These are phyloP conservation scores for Eupithecia dodoneata DNA, from an alignment of 2,888 invertebrate genomes.

Conservation along the genomic window DNA sequence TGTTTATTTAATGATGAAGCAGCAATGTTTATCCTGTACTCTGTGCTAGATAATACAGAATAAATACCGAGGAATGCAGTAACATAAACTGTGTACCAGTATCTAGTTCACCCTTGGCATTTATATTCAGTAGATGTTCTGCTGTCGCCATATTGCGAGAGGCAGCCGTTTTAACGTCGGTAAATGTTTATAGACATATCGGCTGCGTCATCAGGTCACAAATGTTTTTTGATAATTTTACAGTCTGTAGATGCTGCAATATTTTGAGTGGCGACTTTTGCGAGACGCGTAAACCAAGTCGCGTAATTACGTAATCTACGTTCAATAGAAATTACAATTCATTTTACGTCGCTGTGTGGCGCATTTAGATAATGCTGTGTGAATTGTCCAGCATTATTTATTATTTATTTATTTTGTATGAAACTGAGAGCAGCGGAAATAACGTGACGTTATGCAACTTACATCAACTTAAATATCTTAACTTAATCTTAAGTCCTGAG, in stretches of 20 bases:
- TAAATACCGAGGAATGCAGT: not conserved
- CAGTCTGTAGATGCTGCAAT: not conserved
- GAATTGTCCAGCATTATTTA: too few relatives aligned
- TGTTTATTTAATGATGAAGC: not conserved
- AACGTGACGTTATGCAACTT: too few relatives aligned
- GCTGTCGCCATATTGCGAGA: slow-evolving; percentile 1
- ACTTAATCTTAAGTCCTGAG: too few relatives aligned
- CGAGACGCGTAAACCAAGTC: not conserved
- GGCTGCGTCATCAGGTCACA: not conserved
- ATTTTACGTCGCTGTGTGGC: too few relatives aligned
- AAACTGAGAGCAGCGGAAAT: too few relatives aligned
- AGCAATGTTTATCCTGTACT: not conserved
- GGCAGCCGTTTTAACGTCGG: not conserved
- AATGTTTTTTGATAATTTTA: not conserved
- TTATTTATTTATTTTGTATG: too few relatives aligned
- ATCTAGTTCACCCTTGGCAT: not conserved
- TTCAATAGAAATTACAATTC: too few relatives aligned
- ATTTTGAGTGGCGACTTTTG: not conserved
- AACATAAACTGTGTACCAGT: not conserved
- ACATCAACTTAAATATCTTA: too few relatives aligned
- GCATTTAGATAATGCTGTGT: too few relatives aligned
- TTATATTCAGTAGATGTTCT: not conserved
- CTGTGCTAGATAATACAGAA: not conserved
- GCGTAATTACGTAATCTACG: not conserved
- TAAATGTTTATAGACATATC: not conserved